Conservation (phyloP, 2,113 vertebrate genomes). For the Caranx melampygus region DNA sequence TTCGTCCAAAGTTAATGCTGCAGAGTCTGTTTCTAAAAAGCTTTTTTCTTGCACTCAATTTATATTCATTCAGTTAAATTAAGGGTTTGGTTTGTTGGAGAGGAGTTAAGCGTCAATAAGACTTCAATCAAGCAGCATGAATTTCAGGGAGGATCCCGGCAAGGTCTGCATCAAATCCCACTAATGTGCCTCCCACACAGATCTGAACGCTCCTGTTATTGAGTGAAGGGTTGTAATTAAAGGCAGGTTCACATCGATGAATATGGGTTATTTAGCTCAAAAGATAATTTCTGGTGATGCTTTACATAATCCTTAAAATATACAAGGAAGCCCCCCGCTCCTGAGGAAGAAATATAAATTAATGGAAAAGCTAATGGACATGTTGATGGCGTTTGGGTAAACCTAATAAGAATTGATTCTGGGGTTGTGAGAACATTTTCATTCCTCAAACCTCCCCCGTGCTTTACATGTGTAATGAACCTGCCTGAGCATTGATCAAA, state of each 20-base stretch:
- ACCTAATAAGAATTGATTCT: constrained; percentile 81
- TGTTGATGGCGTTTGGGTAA: constrained; percentile 76
- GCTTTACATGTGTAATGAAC: constrained; percentile 81
- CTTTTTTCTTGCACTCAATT: constrained; percentile 50
- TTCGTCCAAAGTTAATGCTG: constrained; percentile 38
- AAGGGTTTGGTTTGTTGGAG: constrained; percentile 51
- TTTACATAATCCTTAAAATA: constrained; percentile 81
- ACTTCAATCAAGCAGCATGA: constrained; percentile 60
- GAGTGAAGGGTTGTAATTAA: constrained; percentile 80
- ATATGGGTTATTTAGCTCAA: constrained; percentile 76
- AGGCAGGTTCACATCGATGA: constrained; percentile 76
- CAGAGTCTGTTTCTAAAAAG: constrained; percentile 41
- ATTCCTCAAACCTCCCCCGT: constrained; percentile 58
- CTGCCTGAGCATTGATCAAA: constrained; percentile 78
- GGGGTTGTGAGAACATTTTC: constrained; percentile 69
- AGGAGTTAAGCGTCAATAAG: constrained; percentile 61
- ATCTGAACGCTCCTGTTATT: constrained; percentile 50
- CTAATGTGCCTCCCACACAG: constrained; percentile 61
- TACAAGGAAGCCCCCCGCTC: constrained; percentile 60
- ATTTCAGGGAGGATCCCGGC: constrained; percentile 46
- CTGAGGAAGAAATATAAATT: constrained; percentile 64
- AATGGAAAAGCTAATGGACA: constrained; percentile 77
- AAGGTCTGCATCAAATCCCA: constrained; percentile 63
- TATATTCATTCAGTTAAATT: constrained; percentile 62
- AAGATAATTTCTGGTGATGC: constrained; percentile 77